Conservation (phyloP, 2,797 vertebrate species). For the Malacoctenus gilli region DNA sequence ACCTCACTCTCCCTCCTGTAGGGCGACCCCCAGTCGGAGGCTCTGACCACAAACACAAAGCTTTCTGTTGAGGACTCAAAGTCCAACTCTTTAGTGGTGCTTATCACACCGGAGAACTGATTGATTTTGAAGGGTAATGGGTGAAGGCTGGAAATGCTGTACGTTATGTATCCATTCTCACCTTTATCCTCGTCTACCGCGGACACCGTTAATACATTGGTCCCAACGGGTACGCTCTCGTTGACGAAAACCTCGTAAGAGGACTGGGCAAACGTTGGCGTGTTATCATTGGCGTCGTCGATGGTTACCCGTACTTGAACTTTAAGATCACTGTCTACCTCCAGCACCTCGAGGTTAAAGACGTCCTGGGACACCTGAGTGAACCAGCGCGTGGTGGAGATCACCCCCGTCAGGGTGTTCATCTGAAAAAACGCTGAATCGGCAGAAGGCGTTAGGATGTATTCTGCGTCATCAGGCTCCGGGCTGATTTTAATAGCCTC, state of each 20-base stretch:
- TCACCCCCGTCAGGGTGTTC: conserved; percentile 88
- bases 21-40: conserved; percentile 98
- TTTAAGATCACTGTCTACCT: conserved; percentile 83
- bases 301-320: conserved; percentile 84
- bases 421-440: conserved; percentile 89
- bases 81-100: conserved; percentile 90
- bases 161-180: conserved; percentile 98
- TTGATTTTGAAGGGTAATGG: conserved; percentile 91
- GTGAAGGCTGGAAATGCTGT: conserved; percentile 91
- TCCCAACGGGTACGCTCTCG: conserved; percentile 89
- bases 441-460: conserved; percentile 84
- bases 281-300: conserved; percentile 93
- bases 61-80: conserved; percentile 93
- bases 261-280: conserved; percentile 87
- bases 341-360: conserved; percentile 86
- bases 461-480: conserved; percentile 87
- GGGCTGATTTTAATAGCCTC: conserved; percentile 85
- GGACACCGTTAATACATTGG: conserved; percentile 84
- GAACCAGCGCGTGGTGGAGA: conserved; percentile 87
- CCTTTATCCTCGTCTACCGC: conserved; percentile 91
- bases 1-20: conserved; percentile 95
- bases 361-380: conserved; percentile 83
- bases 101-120: conserved; percentile 94
- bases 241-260: conserved; percentile 90
- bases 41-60: conserved; percentile 91